A percentile compares a stretch with the other conserved stretches of the same genome.
These are phyloP conservation scores for Laupala kohalensis DNA, from an alignment of 1,140 invertebrate genomes.

Conservation along the genomic window DNA sequence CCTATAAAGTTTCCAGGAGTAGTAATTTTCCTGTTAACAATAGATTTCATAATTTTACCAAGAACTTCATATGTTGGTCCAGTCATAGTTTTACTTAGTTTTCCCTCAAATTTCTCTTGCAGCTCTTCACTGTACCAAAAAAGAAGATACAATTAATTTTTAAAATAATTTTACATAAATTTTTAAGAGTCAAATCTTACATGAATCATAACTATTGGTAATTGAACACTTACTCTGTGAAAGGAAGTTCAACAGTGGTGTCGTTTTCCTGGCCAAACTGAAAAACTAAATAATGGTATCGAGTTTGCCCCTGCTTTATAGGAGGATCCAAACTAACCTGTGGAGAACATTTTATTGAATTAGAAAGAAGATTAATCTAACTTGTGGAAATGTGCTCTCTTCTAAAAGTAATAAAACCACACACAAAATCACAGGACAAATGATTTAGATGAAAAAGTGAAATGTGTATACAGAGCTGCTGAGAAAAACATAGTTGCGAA, in stretches of 20 bases:
- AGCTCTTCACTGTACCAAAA: conserved; percentile 57
- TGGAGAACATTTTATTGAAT: too few species aligned
- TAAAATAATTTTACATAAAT: background rate
- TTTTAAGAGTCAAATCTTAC: background rate
- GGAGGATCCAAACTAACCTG: conserved; percentile 90
- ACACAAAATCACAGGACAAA: too few species aligned
- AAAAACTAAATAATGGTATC: conserved; percentile 89
- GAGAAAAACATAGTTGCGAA: too few species aligned
- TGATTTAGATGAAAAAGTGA: too few species aligned
- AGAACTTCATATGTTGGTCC: conserved; percentile 93
- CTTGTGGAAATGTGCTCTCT: too few species aligned
- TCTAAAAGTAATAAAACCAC: too few species aligned
- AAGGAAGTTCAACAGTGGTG: conserved; percentile 79
- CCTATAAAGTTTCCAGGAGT: conserved; percentile 85
- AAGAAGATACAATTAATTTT: too few species aligned
- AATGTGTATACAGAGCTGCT: too few species aligned
- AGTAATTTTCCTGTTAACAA: conserved; percentile 89
- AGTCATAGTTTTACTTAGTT: conserved; percentile 77
- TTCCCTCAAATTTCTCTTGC: conserved; percentile 88
- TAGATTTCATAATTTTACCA: conserved; percentile 89
- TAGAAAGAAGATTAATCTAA: too few species aligned
- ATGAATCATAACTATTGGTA: background rate
- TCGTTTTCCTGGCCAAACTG: conserved; percentile 92
- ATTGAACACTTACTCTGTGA: conserved; percentile 62
- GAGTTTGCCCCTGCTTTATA: conserved; percentile 98